Percentiles rank a stretch among this genome's conserved stretches.
Conservation (phyloP, 2,113 vertebrate genomes). For the Rhabdomys dilectus region DNA sequence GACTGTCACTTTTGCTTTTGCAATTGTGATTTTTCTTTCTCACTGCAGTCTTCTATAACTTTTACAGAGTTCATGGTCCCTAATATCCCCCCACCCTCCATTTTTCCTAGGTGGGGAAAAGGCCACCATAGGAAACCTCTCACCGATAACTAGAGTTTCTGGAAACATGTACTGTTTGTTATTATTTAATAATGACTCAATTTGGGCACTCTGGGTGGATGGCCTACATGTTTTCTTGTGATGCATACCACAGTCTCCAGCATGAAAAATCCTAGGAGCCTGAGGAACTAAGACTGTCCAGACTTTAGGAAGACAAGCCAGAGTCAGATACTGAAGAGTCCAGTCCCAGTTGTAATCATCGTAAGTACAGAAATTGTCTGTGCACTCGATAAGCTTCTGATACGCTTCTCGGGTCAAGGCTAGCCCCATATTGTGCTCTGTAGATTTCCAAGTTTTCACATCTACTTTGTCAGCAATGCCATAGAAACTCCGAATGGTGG, state of each 20-base stretch:
- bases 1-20: constrained; percentile 72
- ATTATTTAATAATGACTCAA: constrained; percentile 93
- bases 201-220: constrained; percentile 93
- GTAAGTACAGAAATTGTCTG: constrained; percentile 97
- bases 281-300: constrained; percentile 98
- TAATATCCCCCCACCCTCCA: constrained; percentile 98
- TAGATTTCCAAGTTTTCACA: constrained; percentile 98
- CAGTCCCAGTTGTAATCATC: constrained; percentile 99
- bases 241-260: constrained; percentile 99
- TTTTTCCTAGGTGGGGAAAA: constrained; percentile 97
- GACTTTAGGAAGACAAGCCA: constrained; percentile 95
- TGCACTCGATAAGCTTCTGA: constrained; percentile 94
- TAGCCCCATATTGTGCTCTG: constrained; percentile 99
- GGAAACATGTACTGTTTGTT: constrained; percentile 95
- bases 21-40: constrained; percentile 85
- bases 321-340: constrained; percentile 97
- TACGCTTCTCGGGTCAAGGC: constrained; percentile 93
- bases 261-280: constrained; percentile 96
- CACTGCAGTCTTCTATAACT: constrained; percentile 98
- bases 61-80: constrained; percentile 99
- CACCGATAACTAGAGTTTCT: constrained; percentile 91
- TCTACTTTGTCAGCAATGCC: constrained; percentile 95
- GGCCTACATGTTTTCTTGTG: constrained; percentile 97
- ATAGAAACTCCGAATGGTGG: constrained; percentile 89
- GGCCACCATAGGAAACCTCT: constrained; percentile 92